Percentiles rank a stretch among this genome's conserved stretches.
These are phyloP conservation scores for Thalpophila matura DNA, from an alignment of 2,888 invertebrate species.

Conservation along the genomic window DNA sequence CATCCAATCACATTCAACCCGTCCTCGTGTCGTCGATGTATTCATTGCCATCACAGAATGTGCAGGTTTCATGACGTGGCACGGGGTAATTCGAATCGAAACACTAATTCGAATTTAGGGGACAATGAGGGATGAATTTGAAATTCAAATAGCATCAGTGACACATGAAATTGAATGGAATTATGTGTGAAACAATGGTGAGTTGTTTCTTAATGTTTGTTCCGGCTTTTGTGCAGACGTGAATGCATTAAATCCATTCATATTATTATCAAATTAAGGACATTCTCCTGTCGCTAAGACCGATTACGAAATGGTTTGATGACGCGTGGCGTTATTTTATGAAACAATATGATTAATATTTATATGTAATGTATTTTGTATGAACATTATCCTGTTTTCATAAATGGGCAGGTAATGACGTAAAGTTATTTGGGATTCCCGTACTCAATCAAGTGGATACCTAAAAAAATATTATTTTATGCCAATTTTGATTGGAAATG, in stretches of 20 bases:
- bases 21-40: slow-evolving; percentile 12
- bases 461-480: not conserved
- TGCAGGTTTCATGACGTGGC: slow-evolving; percentile 51
- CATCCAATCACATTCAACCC: slow-evolving; percentile 20
- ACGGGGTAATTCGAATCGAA: slow-evolving; percentile 59
- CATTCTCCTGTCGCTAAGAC: slow-evolving; percentile 57
- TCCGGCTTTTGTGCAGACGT: slow-evolving; percentile 62
- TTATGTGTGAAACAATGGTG: slow-evolving; percentile 71
- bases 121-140: slow-evolving; percentile 79
- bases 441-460: not conserved
- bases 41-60: slow-evolving; percentile 39
- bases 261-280: slow-evolving; percentile 52
- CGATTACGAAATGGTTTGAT: slow-evolving; percentile 22
- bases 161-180: slow-evolving; percentile 82
- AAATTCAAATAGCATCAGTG: slow-evolving; percentile 81
- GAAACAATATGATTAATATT: slow-evolving; percentile 16
- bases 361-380: not conserved
- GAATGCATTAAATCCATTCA: slow-evolving; percentile 51
- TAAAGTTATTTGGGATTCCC: not conserved
- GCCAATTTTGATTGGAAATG: slow-evolving; percentile 4
- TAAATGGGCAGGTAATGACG: not conserved
- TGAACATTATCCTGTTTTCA: slow-evolving; percentile 4
- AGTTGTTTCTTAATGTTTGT: slow-evolving; percentile 57
- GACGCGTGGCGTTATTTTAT: slow-evolving; percentile 13
- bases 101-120: slow-evolving; percentile 69